Base-by-base conservation (phyloP, 2,113 vertebrate genomes). In the Rhabdomys dilectus region DNA sequence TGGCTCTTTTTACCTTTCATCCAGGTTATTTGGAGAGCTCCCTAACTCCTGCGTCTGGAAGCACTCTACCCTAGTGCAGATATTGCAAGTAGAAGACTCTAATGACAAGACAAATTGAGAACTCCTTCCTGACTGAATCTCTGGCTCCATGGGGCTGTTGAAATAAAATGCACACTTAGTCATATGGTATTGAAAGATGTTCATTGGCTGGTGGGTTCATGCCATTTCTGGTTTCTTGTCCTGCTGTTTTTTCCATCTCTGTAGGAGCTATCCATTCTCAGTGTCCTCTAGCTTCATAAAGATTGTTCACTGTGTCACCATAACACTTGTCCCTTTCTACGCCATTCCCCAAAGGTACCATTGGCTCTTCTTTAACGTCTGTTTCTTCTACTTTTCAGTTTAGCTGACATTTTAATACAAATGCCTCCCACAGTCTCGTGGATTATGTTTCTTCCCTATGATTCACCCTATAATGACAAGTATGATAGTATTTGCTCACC, bases 191-290 rank as follows among this genome's bases (percentile, higher is more conserved):
- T 11, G 66, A 94, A 60, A 60, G 24, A 16, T 15, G 12, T 3
- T 17, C n/a, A 9, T 9, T 53, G 68, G 42, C 34, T 94, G 58
- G 17, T 51, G 16, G 1, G 53, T 31, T 48, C 62, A 60, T 45
- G 34, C 22, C 4, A 10, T 60, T 15, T 11, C 60, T 16, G 62
- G 42, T 68, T 85, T 85, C n/a, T 36, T 16, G 7, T 51, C 36
- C 85, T 68, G 3, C 19, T 22, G 3, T 10, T 6, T 39, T 0
- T 19, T 26, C 3, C 6, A 17, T 1, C 24, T 7, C 26, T 45
- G 45, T 42, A 2, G 31, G 70, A 72, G 34, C 2, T 39, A 26
- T 9, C 34, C 24, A 6, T 36, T 5, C 7, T 34, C 19, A 10
- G 9, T 53, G 5, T 12, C 58, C 34, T n/a, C 34, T 45, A 78